A percentile compares a stretch with the other conserved stretches of the same genome.
Conservation (phyloP, 2,888 invertebrate genomes). For the Chelonus formosanus region DNA sequence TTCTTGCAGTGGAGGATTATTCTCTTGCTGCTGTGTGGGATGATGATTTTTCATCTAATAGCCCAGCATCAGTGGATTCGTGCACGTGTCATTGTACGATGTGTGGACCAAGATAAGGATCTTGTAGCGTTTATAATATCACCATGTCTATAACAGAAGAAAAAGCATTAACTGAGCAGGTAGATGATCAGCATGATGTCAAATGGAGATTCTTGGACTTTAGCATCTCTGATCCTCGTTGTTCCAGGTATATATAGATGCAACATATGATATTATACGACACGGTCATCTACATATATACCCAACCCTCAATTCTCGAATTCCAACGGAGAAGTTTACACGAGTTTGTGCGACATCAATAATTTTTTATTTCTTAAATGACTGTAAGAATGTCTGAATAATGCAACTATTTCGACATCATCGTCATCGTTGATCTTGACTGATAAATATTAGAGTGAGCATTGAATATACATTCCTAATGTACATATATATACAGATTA, state of each 20-base stretch:
- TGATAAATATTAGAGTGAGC: slow-evolving; percentile 3
- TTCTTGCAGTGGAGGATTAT: slow-evolving; percentile 20
- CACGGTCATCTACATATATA: slow-evolving; percentile 23
- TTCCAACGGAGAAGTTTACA: slow-evolving; percentile 24
- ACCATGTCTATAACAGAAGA: slow-evolving; percentile 26
- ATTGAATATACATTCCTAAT: slow-evolving; percentile 24
- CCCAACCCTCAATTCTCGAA: slow-evolving; percentile 19
- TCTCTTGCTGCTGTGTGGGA: slow-evolving; percentile 21
- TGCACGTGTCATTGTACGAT: slow-evolving; percentile 36
- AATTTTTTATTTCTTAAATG: slow-evolving; percentile 23
- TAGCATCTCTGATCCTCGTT: slow-evolving; percentile 17
- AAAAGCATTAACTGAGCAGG: slow-evolving; percentile 33
- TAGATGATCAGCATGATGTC: slow-evolving; percentile 30
- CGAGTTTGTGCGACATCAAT: slow-evolving; percentile 20
- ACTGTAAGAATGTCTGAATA: not conserved
- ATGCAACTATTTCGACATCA: not conserved
- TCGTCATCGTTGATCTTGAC: not conserved
- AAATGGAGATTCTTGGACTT: slow-evolving; percentile 1
- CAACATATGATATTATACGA: slow-evolving; percentile 25
- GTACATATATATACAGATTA: slow-evolving; percentile 32
- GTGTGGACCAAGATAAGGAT: slow-evolving; percentile 48
- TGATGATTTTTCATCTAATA: slow-evolving; percentile 14
- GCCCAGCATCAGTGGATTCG: slow-evolving; percentile 20
- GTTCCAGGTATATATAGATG: slow-evolving; percentile 15
- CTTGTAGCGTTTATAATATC: slow-evolving; percentile 45